These are phyloP conservation scores for Dynastes grantii DNA, from an alignment of 2,888 invertebrate genomes.

Conservation along the genomic window DNA sequence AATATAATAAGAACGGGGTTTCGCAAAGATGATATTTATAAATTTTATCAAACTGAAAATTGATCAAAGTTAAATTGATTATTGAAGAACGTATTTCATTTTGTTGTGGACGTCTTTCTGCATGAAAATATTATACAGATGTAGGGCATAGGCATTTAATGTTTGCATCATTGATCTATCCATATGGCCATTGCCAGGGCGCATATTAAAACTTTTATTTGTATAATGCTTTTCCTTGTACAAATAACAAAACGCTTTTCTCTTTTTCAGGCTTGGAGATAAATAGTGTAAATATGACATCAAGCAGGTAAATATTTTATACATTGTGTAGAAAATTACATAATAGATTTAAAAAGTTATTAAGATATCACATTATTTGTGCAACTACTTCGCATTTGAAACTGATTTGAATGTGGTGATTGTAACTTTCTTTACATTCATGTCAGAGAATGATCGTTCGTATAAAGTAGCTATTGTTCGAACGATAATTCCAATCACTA, in stretches of 20 bases:
- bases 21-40: neutral
- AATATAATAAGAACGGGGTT: slow-evolving; percentile 19
- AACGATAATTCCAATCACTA: slow-evolving; percentile 1
- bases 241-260: slow-evolving; percentile 15
- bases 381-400: slow-evolving; percentile 25
- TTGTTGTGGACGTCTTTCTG: neutral
- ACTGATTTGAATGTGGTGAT: slow-evolving; percentile 33
- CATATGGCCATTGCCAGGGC: slow-evolving; percentile 55
- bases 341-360: slow-evolving; percentile 47
- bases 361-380: slow-evolving; percentile 25
- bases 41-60: neutral
- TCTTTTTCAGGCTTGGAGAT: slow-evolving; percentile 37
- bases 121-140: slow-evolving; percentile 31
- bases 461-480: neutral
- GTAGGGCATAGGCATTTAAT: slow-evolving; percentile 43
- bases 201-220: slow-evolving; percentile 31
- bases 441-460: neutral
- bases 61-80: neutral
- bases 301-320: slow-evolving; percentile 62
- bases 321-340: slow-evolving; percentile 23
- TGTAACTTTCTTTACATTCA: slow-evolving; percentile 42
- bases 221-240: slow-evolving; percentile 22
- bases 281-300: slow-evolving; percentile 60
- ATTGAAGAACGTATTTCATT: too few relatives aligned
- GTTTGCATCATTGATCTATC: slow-evolving; percentile 56